Evolutionary conservation across 2,113 vertebrate genomes (phyloP).

Genomic region (Leucosticte australis): DNA sequence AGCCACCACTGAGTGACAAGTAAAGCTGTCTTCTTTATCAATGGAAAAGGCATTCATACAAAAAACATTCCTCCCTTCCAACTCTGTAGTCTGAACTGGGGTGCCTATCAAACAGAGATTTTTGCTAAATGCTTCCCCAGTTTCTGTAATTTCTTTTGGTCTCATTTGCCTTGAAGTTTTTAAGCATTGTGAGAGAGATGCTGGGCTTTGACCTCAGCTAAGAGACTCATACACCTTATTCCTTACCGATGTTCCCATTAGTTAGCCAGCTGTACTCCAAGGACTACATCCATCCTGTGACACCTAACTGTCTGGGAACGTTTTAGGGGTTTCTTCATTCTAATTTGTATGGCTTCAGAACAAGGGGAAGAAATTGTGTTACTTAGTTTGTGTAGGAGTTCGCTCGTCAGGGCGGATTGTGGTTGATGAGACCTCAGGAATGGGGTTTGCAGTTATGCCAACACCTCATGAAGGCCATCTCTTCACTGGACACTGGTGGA

Average conservation of each 20-base stretch:
- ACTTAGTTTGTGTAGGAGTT: not conserved
- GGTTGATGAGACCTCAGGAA: not conserved
- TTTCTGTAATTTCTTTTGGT: not conserved
- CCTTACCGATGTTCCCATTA: not conserved
- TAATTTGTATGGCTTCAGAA: not conserved
- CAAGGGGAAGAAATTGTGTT: rapidly evolving
- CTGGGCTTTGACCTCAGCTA: not conserved
- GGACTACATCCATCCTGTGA: not conserved
- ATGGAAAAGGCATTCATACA: not conserved
- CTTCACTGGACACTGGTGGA: not conserved
- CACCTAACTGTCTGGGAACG: not conserved
- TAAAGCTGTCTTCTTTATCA: not conserved
- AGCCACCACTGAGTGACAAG: not conserved
- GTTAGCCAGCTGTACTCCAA: not conserved
- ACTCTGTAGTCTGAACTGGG: not conserved
- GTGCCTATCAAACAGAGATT: not conserved
- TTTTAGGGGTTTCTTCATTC: not conserved
- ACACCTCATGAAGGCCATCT: not conserved
- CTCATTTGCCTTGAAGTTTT: not conserved
- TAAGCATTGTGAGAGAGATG: not conserved
- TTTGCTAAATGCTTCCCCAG: not conserved
- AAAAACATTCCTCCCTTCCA: not conserved
- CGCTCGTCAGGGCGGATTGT: not conserved
- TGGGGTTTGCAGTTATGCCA: not conserved
- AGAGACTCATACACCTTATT: not conserved